Evolutionary conservation across 2,888 invertebrate species (phyloP).

Genomic region (Idaea dimidiata): DNA sequence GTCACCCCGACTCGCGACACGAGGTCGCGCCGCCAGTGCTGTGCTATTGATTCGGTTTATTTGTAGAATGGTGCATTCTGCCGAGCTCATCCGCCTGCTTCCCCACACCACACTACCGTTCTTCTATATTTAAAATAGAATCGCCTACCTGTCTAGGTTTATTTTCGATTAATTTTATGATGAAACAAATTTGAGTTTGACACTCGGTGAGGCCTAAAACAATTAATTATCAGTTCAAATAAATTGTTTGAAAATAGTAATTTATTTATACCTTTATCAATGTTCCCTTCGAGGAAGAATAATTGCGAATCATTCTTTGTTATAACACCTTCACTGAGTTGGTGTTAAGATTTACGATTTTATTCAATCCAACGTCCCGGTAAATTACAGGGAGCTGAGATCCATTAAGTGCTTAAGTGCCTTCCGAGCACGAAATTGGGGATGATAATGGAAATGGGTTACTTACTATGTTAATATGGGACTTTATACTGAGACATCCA

Average conservation of each 20-base stretch:
- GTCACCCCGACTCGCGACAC: slow-evolving; percentile 31
- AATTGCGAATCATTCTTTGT: slow-evolving; percentile 65
- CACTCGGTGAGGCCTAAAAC: slow-evolving; percentile 5
- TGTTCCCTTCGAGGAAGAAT: slow-evolving; percentile 50
- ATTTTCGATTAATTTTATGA: slow-evolving; percentile 9
- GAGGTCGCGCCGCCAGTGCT: slow-evolving; percentile 33
- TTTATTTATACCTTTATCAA: slow-evolving; percentile 38
- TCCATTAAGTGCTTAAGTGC: slow-evolving; percentile 80
- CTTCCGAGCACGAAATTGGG: slow-evolving; percentile 77
- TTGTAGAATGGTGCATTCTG: slow-evolving; percentile 54
- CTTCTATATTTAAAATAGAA: slow-evolving; percentile 39
- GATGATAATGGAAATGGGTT: slow-evolving; percentile 78
- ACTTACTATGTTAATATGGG: slow-evolving; percentile 75
- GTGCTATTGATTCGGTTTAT: slow-evolving; percentile 66
- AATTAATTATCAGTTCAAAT: slow-evolving; percentile 12
- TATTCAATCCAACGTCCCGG: slow-evolving; percentile 75
- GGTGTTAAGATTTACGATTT: slow-evolving; percentile 77
- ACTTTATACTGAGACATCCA: slow-evolving; percentile 58
- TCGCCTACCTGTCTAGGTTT: slow-evolving; percentile 21
- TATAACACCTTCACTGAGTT: slow-evolving; percentile 64
- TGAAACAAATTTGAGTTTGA: slow-evolving; percentile 6
- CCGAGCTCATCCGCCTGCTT: slow-evolving; percentile 30
- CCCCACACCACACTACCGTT: slow-evolving; percentile 29
- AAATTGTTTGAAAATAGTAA: slow-evolving; percentile 27
- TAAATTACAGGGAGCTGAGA: slow-evolving; percentile 76